Base-by-base conservation (phyloP, 1,140 invertebrate genomes). In the Stegodyphus mimosarum region DNA sequence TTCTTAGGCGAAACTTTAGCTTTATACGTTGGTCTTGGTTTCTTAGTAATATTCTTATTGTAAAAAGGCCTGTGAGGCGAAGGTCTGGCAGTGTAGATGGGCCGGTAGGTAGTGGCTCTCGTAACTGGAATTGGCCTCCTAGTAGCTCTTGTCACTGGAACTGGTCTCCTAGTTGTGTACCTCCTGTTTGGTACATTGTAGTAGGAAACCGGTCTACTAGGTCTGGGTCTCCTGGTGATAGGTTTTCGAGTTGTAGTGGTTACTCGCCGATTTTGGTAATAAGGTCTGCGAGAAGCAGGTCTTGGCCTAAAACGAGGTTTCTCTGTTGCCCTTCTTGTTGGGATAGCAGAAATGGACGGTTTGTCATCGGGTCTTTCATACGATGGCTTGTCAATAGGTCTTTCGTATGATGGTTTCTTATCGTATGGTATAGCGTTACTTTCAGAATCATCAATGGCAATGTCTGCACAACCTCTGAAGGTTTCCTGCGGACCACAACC, bases 401-500 rank as follows among this genome's bases (percentile, higher is more conserved):
- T 33, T 11, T 60, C 15, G 55, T 60, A 60, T 11, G 55, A 60
- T 11, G n/a, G 52, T 33, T 33, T 33, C 33, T 33, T 7, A n/a
- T 80, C 66, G 17, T 63, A 51, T 4, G 67, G 53, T 9, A 86
- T 86, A 71, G 73, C 85, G 17, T 86, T 80, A 2, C 60, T 74
- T 48, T 83, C 83, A 7, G 51, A 73, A 33, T 85, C 73, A 13
- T 63, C 87, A 71, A 88, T 86, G 2, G 86, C 66, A n/a, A 88
- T 69, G 33, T 88, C 88, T 6, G 88, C 80, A 48, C 88, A 88
- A 10, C 88, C 88, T 33, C 87, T 64, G 52, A 88, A 88, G 3
- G 76, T 86, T 67, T 88, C 88, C 79, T 88, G 88, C 7, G 87
- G 87, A 17, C 88, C 88, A 64, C 88, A 88, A 6, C 88, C 88